Conservation (phyloP, 2,888 invertebrate genomes). For the Polymixis lichenea region DNA sequence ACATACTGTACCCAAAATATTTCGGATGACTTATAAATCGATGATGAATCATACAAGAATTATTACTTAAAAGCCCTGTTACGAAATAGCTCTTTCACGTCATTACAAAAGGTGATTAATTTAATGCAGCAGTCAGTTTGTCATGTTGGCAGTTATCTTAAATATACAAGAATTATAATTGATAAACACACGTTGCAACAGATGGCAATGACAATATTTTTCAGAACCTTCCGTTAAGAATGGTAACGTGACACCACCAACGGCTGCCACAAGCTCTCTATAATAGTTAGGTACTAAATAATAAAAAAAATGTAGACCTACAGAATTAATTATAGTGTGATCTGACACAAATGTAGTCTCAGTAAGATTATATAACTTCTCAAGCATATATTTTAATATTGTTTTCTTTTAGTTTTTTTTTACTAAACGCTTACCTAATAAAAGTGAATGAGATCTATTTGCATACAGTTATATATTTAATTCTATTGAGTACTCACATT, state of each 20-base stretch:
- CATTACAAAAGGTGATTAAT: constrained; percentile 44
- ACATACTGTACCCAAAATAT: constrained; percentile 42
- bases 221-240: constrained; percentile 71
- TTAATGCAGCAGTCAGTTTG: constrained; percentile 79
- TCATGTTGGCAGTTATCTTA: constrained; percentile 72
- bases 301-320: constrained; percentile 63
- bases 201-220: constrained; percentile 57
- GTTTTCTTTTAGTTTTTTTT: constrained; percentile 15
- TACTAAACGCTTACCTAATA: constrained; percentile 50
- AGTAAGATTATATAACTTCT: constrained; percentile 35
- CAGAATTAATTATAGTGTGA: constrained; percentile 57
- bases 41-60: constrained; percentile 31
- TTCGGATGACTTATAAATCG: constrained; percentile 34
- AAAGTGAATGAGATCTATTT: constrained; percentile 68
- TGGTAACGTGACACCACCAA: constrained; percentile 90
- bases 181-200: constrained; percentile 56
- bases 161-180: constrained; percentile 60
- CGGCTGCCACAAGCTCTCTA: constrained; percentile 85
- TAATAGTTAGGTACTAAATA: constrained; percentile 70
- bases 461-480: constrained; percentile 51
- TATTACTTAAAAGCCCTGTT: constrained; percentile 40
- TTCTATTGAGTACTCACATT: constrained; percentile 53
- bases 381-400: constrained; percentile 37
- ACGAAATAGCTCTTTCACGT: constrained; percentile 47
- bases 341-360: constrained; percentile 49